Evolutionary conservation across 2,888 invertebrate genomes (phyloP), one percentile per base, ranked within the genome.

Genomic region (Metallyticus violacea): DNA sequence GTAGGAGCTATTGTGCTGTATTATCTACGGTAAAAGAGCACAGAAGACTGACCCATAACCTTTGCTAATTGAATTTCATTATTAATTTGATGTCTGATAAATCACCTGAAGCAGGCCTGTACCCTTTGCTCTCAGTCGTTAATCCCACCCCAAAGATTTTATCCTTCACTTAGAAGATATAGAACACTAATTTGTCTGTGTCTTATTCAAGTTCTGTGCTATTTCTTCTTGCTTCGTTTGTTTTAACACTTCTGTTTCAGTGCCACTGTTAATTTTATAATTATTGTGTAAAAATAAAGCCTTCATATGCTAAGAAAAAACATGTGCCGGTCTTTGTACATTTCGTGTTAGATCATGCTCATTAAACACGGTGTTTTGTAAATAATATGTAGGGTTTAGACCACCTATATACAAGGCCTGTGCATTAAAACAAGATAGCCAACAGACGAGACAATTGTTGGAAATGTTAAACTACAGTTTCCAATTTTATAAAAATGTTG

Each of bases 61-160:
- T 79, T 79, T 82, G 28, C 84, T 88, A 88, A 88, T 88, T 88
- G 88, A 88, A 88, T 88, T 88, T 86, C 85, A 86, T 88, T 88
- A 88, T 88, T 87, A 88, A 88, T 88, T 86, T 80, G 85, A 76
- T 80, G 27, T 76, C 26, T 76, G 76, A 82, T 62, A 82, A 82
- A 76, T n/a, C 26, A 26, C 82, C 27, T 26, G 15, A 27, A n/a
- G 26, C 27, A 76, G 27, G 22, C 26, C n/a, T 62, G 15, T 62
- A 62, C 22, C 15, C 40, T 15, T 62, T 62, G 40, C 40, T 62
- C 40, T 62, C 40, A 62, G n/a, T n/a, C n/a, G n/a, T n/a, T n/a
- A n/a, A 27, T 27, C 79, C 28, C 27, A 25, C n/a, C 81, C 30
- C 25, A 81, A n/a, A 81, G 40, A 25, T 81, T 29, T 26, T 9